Base-by-base conservation (phyloP, 2,888 invertebrate genomes). In the Ypsolopha scabrella region DNA sequence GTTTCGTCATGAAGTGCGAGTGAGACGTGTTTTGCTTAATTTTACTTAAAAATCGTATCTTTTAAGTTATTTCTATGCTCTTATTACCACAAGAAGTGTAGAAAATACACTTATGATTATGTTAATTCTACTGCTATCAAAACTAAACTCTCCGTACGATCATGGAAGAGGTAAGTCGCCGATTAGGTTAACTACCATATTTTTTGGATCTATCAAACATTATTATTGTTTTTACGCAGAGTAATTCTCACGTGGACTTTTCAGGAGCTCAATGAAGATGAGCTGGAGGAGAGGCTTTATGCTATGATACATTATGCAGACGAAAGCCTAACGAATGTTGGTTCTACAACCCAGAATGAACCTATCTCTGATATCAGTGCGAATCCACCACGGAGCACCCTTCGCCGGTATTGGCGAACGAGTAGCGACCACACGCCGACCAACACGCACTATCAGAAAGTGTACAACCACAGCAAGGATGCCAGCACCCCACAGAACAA, bases 231-330 rank as follows among this genome's bases (percentile, higher is more conserved):
- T 6, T 34, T 37, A 44, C 38, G 36, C 37, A 10, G 13, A 44
- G n/a, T 13, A 39, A n/a, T 11, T 11, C 14, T 10, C 41, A 41
- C 58, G 49, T 57, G 57, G 61, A 49, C 60, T 61, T 80, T 82
- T 61, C 68, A 87, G 87, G 86, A 83, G 72, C 76, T 78, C 76
- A 79, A 75, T 70, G 85, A 86, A 63, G 72, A 81, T 77, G 87
- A 87, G 59, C 65, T 81, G 72, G 83, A 86, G 62, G 80, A 79
- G 60, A 75, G 73, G 67, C 70, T 86, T 58, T 85, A 86, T 76
- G 78, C 86, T 68, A 78, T 81, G 75, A 62, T 85, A 60, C 80
- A 86, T 65, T 74, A 85, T 75, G 79, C 74, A 55, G 81, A 85
- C 62, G 72, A 75, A 58, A 72, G 79, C 47, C 76, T 77, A 61